Evolutionary conservation across 2,113 vertebrate species (phyloP).

Genomic region (Menura novaehollandiae): DNA sequence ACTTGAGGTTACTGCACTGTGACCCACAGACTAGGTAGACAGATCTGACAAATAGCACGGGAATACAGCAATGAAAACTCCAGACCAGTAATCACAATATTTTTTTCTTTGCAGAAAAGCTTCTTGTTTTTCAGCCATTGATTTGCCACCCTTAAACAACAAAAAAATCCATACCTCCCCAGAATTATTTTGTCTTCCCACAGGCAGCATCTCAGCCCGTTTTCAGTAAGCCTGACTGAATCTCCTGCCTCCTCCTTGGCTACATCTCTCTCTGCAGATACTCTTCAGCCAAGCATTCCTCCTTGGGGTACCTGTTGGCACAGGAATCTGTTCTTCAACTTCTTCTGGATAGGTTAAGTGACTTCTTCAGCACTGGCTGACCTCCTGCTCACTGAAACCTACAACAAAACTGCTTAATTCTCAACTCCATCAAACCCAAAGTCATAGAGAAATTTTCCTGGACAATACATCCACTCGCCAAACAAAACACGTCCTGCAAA

Average conservation of each 20-base stretch:
- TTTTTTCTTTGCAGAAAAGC: neutral
- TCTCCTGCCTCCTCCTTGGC: neutral
- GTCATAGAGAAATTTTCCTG: neutral
- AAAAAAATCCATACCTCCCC: rapidly evolving
- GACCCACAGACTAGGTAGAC: neutral
- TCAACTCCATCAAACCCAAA: neutral
- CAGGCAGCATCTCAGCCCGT: neutral
- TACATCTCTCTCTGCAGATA: neutral
- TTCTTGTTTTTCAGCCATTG: neutral
- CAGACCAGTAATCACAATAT: neutral
- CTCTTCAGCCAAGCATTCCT: neutral
- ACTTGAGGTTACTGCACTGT: neutral
- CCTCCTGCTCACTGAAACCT: neutral
- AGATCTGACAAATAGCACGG: neutral
- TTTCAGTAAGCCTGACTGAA: neutral
- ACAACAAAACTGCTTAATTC: neutral
- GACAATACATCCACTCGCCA: neutral
- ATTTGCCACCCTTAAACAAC: neutral
- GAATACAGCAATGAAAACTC: neutral
- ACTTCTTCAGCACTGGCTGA: neutral
- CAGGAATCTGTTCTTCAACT: neutral
- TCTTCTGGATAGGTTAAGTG: neutral
- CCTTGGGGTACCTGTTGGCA: neutral
- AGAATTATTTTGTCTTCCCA: neutral
- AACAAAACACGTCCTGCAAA: neutral